A percentile compares a stretch with the other conserved stretches of the same genome.
These are phyloP conservation scores for Pluvialis apricaria DNA, from an alignment of 2,113 vertebrate species.

Conservation along the genomic window DNA sequence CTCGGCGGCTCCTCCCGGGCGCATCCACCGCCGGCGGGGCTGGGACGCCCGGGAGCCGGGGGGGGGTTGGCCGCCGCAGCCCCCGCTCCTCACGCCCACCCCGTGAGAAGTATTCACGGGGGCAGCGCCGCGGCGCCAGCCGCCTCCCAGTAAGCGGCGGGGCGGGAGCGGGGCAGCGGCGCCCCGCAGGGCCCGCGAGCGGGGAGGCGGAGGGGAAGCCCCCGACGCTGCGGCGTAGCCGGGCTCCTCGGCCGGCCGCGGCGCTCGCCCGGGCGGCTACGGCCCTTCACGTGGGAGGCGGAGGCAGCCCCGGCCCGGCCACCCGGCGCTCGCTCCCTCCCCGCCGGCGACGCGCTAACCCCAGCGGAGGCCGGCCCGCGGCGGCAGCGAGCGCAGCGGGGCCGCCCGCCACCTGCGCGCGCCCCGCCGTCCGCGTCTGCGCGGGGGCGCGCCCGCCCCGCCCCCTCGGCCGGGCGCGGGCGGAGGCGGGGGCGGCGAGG, in stretches of 20 bases:
- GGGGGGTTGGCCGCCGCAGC: too few relatives aligned
- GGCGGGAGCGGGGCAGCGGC: background rate
- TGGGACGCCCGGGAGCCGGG: background rate
- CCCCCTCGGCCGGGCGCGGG: background rate
- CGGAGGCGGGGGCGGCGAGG: background rate
- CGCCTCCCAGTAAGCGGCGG: background rate
- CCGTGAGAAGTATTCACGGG: background rate
- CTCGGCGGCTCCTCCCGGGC: background rate
- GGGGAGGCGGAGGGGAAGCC: background rate
- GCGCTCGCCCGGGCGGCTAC: background rate
- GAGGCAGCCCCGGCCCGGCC: background rate
- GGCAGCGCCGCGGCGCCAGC: background rate
- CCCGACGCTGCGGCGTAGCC: background rate
- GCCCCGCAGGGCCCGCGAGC: background rate
- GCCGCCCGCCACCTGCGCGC: background rate
- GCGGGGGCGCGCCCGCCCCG: background rate
- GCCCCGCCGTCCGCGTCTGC: background rate
- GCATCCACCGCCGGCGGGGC: conserved; percentile 6
- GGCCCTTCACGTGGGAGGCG: background rate
- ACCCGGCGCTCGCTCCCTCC: background rate
- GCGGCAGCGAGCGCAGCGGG: background rate
- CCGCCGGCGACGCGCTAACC: background rate
- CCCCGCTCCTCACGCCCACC: background rate
- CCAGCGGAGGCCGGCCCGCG: background rate
- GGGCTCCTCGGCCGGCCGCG: background rate